Base-by-base conservation (phyloP, 2,888 invertebrate genomes). In the Proisotoma minuta region DNA sequence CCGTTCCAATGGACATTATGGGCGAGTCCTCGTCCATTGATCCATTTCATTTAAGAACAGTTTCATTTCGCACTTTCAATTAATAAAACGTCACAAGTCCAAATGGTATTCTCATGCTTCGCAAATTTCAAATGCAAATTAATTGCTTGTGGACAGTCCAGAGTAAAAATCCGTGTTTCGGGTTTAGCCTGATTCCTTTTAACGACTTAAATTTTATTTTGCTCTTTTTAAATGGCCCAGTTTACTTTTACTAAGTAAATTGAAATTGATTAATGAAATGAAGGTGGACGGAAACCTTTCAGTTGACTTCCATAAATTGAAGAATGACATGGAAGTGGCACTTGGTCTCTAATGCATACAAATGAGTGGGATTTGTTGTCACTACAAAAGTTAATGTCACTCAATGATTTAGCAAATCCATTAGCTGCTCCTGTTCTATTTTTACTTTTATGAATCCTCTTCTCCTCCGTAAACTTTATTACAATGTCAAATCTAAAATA, bases 291-390 rank as follows among this genome's bases (percentile, higher is more conserved):
- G 34, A 15, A 34, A 15, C 34, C 8, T 34, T 34, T 34, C 34
- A 15, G 34, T 34, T 34, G 34, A 34, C 34, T 34, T 34, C 34
- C 8, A 34, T 34, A 34, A 34, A 34, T 34, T 34, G 34, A 34
- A 8, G 34, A 15, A 34, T 34, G 34, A 34, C 34, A 34, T 34
- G 34, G 34, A 34, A 34, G 34, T 34, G 34, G 34, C 8, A 15
- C 8, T n/a, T 10, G 34, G 8, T 10, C 15, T 34, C 34, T 34
- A 34, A 34, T 34, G 34, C 34, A 34, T 34, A 34, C 47, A 47
- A 47, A 18, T 47, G 20, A 47, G 20, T 47, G 20, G 47, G 47
- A 47, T 47, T 47, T 47, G 10, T 47, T 47, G 47, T 47, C 34
- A 15, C 34, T 10, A 10, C 8, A 34, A 8, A 34, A 34, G 8